These are phyloP conservation scores for Fregetta grallaria DNA, from an alignment of 2,113 vertebrate genomes.

Conservation along the genomic window DNA sequence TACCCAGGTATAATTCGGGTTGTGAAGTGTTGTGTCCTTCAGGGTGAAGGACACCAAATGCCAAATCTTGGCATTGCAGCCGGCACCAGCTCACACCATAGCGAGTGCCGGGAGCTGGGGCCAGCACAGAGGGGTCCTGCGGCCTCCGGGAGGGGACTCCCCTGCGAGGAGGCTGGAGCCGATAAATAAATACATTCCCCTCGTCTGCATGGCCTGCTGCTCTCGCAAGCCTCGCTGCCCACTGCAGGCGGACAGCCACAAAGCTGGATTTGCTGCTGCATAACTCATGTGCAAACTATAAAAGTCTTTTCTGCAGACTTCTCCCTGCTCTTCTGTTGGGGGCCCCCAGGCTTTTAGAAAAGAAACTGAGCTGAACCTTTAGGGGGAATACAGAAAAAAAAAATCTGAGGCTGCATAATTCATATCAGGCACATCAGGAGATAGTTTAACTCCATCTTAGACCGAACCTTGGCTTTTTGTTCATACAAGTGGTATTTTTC, in stretches of 20 bases:
- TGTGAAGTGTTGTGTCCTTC: background rate
- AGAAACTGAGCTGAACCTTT: background rate
- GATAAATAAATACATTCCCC: background rate
- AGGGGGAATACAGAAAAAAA: background rate
- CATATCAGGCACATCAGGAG: background rate
- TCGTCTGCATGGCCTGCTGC: fast-evolving
- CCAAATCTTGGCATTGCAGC: background rate
- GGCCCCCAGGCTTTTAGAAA: background rate
- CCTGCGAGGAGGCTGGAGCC: background rate
- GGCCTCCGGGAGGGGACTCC: background rate
- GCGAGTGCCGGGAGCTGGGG: fast-evolving
- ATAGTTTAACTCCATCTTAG: background rate
- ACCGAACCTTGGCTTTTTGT: background rate
- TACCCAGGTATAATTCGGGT: background rate
- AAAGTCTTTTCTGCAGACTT: background rate
- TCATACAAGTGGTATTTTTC: background rate
- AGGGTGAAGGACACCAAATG: background rate
- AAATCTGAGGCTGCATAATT: background rate
- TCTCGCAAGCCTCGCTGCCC: background rate
- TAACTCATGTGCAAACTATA: background rate
- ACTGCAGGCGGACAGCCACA: background rate
- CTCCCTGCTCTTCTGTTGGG: background rate
- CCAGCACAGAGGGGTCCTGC: background rate
- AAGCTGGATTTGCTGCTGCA: background rate
- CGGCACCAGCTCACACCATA: background rate